These are phyloP conservation scores for Myotis lucifugus DNA, from an alignment of 2,113 vertebrate species.

Conservation along the genomic window DNA sequence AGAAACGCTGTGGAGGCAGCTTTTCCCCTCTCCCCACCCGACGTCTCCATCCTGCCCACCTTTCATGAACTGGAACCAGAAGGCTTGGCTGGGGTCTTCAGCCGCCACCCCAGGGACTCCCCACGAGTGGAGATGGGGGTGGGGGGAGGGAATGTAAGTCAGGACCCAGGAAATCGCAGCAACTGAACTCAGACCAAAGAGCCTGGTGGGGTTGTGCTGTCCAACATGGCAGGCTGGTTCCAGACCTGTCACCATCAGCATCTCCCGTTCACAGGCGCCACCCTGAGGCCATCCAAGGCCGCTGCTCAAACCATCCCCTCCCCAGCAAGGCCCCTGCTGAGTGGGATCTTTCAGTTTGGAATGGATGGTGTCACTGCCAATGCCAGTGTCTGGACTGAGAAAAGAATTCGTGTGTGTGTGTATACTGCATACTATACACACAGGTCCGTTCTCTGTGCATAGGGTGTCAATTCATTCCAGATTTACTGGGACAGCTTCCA, in stretches of 20 bases:
- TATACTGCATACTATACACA: neutral
- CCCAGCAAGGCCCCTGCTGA: neutral
- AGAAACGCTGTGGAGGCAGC: neutral
- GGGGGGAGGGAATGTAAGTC: neutral
- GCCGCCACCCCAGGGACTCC: neutral
- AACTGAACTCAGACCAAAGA: neutral
- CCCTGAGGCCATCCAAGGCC: neutral
- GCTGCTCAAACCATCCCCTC: neutral
- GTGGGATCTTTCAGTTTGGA: neutral
- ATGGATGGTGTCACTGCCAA: neutral
- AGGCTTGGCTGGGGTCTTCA: neutral
- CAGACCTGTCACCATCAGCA: neutral
- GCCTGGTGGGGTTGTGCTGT: neutral
- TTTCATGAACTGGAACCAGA: neutral
- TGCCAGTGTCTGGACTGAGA: neutral
- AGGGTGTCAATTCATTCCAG: conserved; percentile 59
- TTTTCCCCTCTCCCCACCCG: neutral
- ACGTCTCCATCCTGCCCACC: neutral
- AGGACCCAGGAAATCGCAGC: neutral
- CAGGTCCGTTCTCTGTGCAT: neutral
- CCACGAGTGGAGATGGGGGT: too few relatives aligned
- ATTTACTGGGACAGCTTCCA: conserved; percentile 48
- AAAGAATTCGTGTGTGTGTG: neutral
- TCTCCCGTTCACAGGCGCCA: neutral
- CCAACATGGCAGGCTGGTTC: neutral